A percentile compares a stretch with the other conserved stretches of the same genome.
phyloP scores from a whole-genome alignment of 1,140 invertebrate species.

The Bombus sibiricus region DNA sequence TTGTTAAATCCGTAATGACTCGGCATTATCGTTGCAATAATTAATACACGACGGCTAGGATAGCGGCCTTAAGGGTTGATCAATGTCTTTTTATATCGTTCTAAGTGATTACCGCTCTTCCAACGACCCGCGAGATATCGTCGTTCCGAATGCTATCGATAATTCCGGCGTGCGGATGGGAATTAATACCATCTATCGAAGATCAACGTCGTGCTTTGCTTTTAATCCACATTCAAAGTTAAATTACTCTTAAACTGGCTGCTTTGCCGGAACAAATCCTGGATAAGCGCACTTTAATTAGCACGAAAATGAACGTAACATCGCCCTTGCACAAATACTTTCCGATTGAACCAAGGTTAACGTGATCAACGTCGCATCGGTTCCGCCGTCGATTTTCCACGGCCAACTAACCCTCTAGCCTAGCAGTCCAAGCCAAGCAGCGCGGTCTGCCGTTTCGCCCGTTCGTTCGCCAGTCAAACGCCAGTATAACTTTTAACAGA shows the following conservation, averaged over 20 bases:
- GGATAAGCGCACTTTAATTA: conserved; percentile 59
- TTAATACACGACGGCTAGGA: background rate
- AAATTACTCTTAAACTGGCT: conserved; percentile 47
- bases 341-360: conserved; percentile 56
- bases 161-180: conserved; percentile 50
- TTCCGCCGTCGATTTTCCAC: conserved; percentile 36
- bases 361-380: conserved; percentile 25
- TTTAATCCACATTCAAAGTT: conserved; percentile 56
- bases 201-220: conserved; percentile 47
- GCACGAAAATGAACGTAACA: conserved; percentile 35
- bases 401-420: conserved; percentile 5
- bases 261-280: conserved; percentile 36
- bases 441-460: too few species aligned
- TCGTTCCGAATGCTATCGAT: conserved; percentile 23
- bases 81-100: conserved; percentile 59
- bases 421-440: background rate
- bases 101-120: conserved; percentile 26
- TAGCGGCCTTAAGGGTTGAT: conserved; percentile 10
- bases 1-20: conserved; percentile 7
- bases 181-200: conserved; percentile 55
- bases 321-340: conserved; percentile 53
- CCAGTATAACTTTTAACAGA: background rate
- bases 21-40: background rate
- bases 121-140: background rate
- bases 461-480: background rate